Evolutionary conservation across 2,888 invertebrate genomes (phyloP).

Genomic region (Nymphalis urticae): DNA sequence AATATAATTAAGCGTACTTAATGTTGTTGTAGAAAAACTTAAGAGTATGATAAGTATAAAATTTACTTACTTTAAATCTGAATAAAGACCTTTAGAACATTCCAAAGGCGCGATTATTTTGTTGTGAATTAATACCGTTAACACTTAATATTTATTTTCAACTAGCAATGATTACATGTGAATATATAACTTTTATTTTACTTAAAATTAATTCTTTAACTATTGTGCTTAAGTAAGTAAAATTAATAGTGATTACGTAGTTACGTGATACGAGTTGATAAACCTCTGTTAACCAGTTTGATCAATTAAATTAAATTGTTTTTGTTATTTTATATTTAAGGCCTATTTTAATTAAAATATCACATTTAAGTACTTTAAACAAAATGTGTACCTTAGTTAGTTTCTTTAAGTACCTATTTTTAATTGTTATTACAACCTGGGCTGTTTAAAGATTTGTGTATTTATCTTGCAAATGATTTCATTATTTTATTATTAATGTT

Average conservation of each 20-base stretch:
- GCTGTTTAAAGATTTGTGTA: neutral
- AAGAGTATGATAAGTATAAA: neutral
- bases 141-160: too few species aligned
- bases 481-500: slow-evolving; percentile 6
- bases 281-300: too few species aligned
- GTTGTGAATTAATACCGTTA: neutral
- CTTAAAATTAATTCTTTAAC: too few species aligned
- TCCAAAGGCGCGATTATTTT: slow-evolving; percentile 10
- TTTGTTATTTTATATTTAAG: neutral
- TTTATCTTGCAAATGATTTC: neutral
- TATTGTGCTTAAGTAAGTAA: too few species aligned
- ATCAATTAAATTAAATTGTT: too few species aligned
- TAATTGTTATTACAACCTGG: neutral
- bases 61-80: neutral
- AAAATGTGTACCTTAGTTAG: slow-evolving; percentile 5
- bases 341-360: slow-evolving; percentile 7
- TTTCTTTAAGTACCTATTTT: slow-evolving; percentile 7
- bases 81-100: slow-evolving; percentile 8
- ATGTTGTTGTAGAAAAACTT: neutral
- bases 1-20: slow-evolving; percentile 6
- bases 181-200: too few species aligned
- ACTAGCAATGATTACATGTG: too few species aligned
- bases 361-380: neutral
- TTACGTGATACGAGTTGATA: too few species aligned
- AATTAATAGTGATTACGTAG: too few species aligned